Base-by-base conservation (phyloP, 2,888 invertebrate species). In the Campoplex nolae region DNA sequence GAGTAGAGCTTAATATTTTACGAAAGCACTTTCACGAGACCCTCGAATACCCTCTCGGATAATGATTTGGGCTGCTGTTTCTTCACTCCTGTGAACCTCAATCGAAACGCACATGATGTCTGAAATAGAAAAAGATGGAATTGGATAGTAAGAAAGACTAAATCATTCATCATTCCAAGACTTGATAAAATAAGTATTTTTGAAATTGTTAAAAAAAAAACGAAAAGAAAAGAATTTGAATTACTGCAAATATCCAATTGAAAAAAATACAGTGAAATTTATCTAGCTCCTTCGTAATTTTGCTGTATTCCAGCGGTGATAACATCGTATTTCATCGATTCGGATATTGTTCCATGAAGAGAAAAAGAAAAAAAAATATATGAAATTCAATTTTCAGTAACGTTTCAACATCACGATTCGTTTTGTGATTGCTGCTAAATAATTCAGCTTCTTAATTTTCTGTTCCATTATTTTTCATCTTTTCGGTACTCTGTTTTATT, bases 1-100 rank as follows among this genome's bases (percentile, higher is more conserved):
- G 58, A 51, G 78, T 32, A 38, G 58, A 83, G 84, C 80, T 87
- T 88, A 88, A 88, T 88, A 88, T 88, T 88, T 88, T 84, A 85
- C 82, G 84, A 87, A 79, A 84, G 88, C 76, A 84, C 83, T 88
- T 76, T 74, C 79, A 62, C 68, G 76, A 77, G 65, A 88, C 84
- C 87, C 82, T 42, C 86, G 80, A 81, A 67, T 58, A 84, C 71
- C 35, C 74, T 32, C 54, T 32, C 54, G 75, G 68, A 79, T 85
- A 83, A 83, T 85, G 68, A 85, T 85, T 85, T 78, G 62, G 67
- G 78, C 51, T 75, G 79, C 68, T 78, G 51, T 78, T 78, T 74
- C 82, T 56, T 32, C 82, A 51, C 23, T 38, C 62, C 62, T 2
- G 62, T 32, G 62, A 62, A 62, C 1, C 62, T 11, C 32, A 62